Evolutionary conservation across 2,113 vertebrate genomes (phyloP).

Genomic region (Thymallus thymallus): DNA sequence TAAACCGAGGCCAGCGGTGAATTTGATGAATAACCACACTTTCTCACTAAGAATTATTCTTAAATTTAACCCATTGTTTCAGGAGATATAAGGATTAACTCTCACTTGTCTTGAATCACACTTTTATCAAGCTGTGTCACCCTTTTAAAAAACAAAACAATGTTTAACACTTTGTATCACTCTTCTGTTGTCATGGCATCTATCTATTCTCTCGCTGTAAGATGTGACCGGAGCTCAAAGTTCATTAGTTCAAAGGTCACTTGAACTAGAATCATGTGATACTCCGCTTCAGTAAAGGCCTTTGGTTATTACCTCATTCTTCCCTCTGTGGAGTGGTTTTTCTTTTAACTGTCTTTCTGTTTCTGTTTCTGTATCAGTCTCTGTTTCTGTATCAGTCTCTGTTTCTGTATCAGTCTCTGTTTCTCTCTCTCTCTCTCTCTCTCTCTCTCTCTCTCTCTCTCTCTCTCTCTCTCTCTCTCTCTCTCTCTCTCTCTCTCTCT

Average conservation of each 20-base stretch:
- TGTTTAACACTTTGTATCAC: slow-evolving; percentile 35
- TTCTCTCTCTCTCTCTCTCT: slow-evolving; percentile 41
- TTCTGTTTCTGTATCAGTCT: slow-evolving; percentile 18
- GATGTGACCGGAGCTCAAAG: slow-evolving; percentile 20
- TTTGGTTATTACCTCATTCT: slow-evolving; percentile 15
- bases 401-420: slow-evolving; percentile 16
- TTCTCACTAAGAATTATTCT: not conserved
- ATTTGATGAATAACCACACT: not conserved
- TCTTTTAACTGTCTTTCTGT: slow-evolving; percentile 22
- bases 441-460: slow-evolving; percentile 30
- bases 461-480: slow-evolving; percentile 20
- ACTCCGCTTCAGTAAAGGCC: slow-evolving; percentile 29
- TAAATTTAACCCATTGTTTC: not conserved
- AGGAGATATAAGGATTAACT: not conserved
- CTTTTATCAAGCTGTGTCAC: no score
- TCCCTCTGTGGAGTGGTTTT: slow-evolving; percentile 21
- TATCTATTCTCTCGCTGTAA: slow-evolving; percentile 34
- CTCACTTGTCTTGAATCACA: not conserved
- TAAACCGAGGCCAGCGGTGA: not conserved
- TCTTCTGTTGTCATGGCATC: slow-evolving; percentile 47
- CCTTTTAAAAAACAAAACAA: not conserved
- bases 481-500: slow-evolving; percentile 28
- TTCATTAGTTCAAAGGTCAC: slow-evolving; percentile 32
- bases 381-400: slow-evolving; percentile 32
- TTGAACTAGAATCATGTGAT: slow-evolving; percentile 19